A percentile compares a stretch with the other conserved stretches of the same genome.
phyloP scores from a whole-genome alignment of 2,113 vertebrate species.

The Bubalus kerabau region DNA sequence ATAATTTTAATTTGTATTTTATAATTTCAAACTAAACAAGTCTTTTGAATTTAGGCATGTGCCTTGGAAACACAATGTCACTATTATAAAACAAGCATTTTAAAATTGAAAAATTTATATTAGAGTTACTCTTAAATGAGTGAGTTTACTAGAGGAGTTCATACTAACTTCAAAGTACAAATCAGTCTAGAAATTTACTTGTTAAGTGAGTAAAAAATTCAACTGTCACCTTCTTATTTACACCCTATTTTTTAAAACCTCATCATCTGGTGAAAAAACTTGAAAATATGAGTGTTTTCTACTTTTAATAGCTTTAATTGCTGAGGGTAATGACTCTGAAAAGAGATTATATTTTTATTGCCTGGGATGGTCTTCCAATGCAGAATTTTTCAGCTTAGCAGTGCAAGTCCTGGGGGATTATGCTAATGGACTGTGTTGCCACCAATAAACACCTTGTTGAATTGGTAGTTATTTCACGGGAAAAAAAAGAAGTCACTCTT shows the following conservation, averaged over 20 bases:
- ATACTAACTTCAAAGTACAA: background rate
- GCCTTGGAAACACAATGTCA: background rate
- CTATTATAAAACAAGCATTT: background rate
- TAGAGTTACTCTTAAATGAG: background rate
- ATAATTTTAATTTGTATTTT: background rate
- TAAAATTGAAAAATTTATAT: background rate
- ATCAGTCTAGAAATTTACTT: background rate
- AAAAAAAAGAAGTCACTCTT: slow-evolving; percentile 28
- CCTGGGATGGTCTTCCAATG: background rate
- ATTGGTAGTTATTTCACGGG: slow-evolving; percentile 36
- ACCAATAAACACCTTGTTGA: slow-evolving; percentile 57
- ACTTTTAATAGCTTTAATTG: slow-evolving; percentile 48
- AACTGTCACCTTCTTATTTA: background rate
- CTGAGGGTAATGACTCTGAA: slow-evolving; percentile 41
- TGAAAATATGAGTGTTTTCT: slow-evolving; percentile 13
- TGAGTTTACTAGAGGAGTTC: background rate
- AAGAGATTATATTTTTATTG: slow-evolving; percentile 45
- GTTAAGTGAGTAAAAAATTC: background rate
- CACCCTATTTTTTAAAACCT: background rate
- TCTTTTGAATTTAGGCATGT: background rate
- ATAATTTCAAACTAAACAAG: background rate
- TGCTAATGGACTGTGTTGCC: slow-evolving; percentile 49
- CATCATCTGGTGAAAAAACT: background rate
- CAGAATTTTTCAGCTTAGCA: slow-evolving; percentile 22
- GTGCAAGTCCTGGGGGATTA: slow-evolving; percentile 2